These are phyloP conservation scores for Gallinago solitaria DNA, from an alignment of 2,797 vertebrate species.

Conservation along the genomic window DNA sequence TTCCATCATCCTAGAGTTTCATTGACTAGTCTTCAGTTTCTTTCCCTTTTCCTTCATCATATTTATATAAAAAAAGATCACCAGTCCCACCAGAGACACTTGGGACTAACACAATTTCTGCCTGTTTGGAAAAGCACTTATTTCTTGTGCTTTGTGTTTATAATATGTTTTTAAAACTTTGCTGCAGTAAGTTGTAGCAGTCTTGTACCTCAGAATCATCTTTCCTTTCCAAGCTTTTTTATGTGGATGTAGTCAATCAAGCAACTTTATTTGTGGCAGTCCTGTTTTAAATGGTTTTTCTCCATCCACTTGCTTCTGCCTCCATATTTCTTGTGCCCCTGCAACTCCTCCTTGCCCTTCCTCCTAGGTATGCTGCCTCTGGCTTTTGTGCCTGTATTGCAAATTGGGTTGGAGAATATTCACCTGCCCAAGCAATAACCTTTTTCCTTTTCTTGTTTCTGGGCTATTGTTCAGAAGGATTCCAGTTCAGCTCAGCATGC, in stretches of 20 bases:
- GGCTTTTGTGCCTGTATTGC: background rate
- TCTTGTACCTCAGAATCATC: background rate
- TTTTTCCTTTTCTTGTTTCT: background rate
- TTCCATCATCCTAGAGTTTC: background rate
- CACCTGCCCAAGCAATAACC: background rate
- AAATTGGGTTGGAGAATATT: background rate
- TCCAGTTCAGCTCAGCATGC: background rate
- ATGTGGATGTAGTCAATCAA: background rate
- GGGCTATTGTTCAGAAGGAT: background rate
- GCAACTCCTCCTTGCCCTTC: background rate
- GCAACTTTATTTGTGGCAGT: background rate
- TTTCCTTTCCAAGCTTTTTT: background rate
- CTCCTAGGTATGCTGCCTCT: background rate
- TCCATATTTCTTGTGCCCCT: fast-evolving
- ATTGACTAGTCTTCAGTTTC: background rate
- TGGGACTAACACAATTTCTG: background rate
- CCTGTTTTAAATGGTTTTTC: background rate
- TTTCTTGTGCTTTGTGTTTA: background rate
- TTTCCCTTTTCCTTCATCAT: background rate
- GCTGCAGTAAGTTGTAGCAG: background rate
- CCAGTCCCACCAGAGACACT: background rate
- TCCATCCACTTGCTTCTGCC: background rate
- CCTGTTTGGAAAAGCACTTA: background rate
- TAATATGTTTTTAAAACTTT: background rate
- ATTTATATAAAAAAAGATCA: background rate